Evolutionary conservation across 23 tunicate genomes (phyloP).

Genomic region (Styela clava): DNA sequence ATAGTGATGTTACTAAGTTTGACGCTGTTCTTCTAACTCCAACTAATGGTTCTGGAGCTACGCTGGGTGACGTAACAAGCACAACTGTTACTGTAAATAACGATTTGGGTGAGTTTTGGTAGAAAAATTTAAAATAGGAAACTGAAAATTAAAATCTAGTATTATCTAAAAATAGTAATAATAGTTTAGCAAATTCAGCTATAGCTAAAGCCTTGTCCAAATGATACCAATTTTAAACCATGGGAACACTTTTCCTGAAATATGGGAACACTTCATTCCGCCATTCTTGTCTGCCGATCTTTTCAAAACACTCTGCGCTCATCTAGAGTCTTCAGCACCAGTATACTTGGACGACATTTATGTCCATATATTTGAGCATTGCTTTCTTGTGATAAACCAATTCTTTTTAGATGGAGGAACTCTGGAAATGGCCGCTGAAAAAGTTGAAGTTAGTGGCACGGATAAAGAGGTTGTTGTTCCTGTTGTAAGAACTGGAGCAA

Average conservation of each 20-base stretch:
- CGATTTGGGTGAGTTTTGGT: slow-evolving; percentile 52
- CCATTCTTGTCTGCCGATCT: too few species aligned
- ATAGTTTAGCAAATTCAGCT: too few species aligned
- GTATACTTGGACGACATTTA: too few species aligned
- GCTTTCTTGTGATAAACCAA: too few species aligned
- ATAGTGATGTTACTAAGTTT: slow-evolving; percentile 47
- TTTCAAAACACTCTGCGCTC: too few species aligned
- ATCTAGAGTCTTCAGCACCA: too few species aligned
- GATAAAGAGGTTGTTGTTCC: slow-evolving; percentile 63
- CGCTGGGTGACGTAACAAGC: slow-evolving; percentile 66
- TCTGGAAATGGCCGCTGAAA: slow-evolving; percentile 41
- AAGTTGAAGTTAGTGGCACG: slow-evolving; percentile 54
- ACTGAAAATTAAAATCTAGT: not conserved
- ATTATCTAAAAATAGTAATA: not conserved
- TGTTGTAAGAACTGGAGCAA: slow-evolving; percentile 55
- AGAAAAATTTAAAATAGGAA: not conserved
- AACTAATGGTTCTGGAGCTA: slow-evolving; percentile 44
- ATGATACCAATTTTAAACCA: too few species aligned
- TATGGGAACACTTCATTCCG: too few species aligned
- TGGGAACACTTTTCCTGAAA: too few species aligned
- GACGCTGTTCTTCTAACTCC: slow-evolving; percentile 84
- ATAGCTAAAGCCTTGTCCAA: too few species aligned
- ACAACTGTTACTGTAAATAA: slow-evolving; percentile 71
- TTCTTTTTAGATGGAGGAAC: slow-evolving; percentile 79
- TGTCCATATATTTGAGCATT: too few species aligned